Evolutionary conservation across 2,797 vertebrate species (phyloP), one percentile per base, ranked within the genome.

Genomic region (Typhlichthys subterraneus): DNA sequence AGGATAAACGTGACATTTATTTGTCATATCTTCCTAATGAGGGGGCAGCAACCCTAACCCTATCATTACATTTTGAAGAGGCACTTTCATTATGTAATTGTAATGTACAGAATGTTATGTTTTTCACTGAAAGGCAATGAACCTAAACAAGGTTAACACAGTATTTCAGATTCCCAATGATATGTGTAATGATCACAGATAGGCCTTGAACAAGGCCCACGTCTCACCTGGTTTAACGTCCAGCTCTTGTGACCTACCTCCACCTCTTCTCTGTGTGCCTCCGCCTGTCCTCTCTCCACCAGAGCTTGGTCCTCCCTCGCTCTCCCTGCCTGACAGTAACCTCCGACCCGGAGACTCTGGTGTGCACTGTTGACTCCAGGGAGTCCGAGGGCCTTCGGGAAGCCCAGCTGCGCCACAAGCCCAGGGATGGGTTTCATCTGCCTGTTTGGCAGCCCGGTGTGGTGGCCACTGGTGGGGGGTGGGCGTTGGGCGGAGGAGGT

Each of bases 141-240:
- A 4, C 23, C 23, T 29, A 29, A 29, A 29, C 23, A 29, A 29
- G 23, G 23, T 29, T 29, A 29, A 29, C 23, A 4, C 23, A 29
- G 23, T 29, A 29, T 29, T 29, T 29, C 23, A 29, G 23, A 29
- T 29, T 29, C 23, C 23, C 23, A 29, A 29, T 29, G 23, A 29
- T 4, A 29, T 29, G 23, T 29, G 23, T 29, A 29, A 29, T 29
- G 23, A 29, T 29, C 23, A 29, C 23, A 29, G 23, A 29, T 29
- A 29, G 23, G 23, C 23, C 23, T 29, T 29, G 23, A 4, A 29
- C 23, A 29, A 29, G 23, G 23, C 4, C 19, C 0, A 13, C 5
- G 12, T 47, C 75, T 59, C 29, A 93, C 92, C 91, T 87, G 91
- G 89, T 77, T 87, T 90, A 45, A 83, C 45, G 46, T 93, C 90